Evolutionary conservation across 2,888 invertebrate species (phyloP).

Genomic region (Leucophora obtusa): DNA sequence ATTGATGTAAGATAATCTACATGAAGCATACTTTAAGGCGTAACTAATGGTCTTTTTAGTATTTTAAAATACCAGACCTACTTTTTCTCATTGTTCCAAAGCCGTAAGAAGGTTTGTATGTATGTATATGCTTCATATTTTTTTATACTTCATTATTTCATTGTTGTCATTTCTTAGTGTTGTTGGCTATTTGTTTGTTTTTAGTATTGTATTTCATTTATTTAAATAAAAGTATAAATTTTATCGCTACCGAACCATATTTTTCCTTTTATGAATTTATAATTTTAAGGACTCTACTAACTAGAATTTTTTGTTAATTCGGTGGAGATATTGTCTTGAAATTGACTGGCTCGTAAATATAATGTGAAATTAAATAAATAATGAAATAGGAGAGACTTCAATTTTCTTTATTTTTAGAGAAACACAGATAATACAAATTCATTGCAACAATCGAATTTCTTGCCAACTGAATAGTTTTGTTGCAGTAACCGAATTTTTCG

Average conservation of each 20-base stretch:
- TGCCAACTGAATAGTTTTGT: too few species aligned
- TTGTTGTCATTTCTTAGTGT: conserved; percentile 51
- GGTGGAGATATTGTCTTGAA: too few species aligned
- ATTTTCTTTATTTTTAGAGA: too few species aligned
- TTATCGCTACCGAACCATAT: conserved; percentile 52
- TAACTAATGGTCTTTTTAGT: conserved; percentile 77
- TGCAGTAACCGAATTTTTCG: too few species aligned
- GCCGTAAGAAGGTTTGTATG: conserved; percentile 19
- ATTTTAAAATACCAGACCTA: conserved; percentile 75
- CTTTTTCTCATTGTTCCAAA: conserved; percentile 64
- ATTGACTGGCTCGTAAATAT: too few species aligned
- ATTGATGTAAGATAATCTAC: conserved; percentile 73
- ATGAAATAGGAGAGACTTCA: too few species aligned
- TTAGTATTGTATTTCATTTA: conserved; percentile 43
- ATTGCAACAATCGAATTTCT: too few species aligned
- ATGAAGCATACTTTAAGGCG: conserved; percentile 77
- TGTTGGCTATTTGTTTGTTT: conserved; percentile 42
- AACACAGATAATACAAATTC: too few species aligned
- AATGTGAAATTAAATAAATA: too few species aligned
- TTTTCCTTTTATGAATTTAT: conserved; percentile 64
- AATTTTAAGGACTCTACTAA: conserved; percentile 50
- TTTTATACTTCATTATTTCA: conserved; percentile 55
- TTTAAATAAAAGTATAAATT: conserved; percentile 14
- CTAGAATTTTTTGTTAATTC: background rate
- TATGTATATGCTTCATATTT: conserved; percentile 21